Base-by-base conservation (phyloP, 2,888 invertebrate species). In the Subacronicta megacephala region DNA sequence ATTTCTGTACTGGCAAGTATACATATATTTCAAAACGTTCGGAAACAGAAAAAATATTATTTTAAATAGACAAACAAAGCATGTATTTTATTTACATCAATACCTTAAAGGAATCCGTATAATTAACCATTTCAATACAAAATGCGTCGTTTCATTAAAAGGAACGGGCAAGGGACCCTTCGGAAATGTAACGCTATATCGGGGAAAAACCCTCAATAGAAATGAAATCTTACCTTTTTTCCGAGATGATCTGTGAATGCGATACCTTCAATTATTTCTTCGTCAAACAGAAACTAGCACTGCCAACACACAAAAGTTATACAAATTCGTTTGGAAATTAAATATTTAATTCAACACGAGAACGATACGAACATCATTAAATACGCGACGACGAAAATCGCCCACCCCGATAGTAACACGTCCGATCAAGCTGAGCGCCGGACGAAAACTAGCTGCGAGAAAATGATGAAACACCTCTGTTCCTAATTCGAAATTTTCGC, bases 391-490 rank as follows among this genome's bases (percentile, higher is more conserved):
- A 20, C 41, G 71, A 54, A 53, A 78, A 53, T 59, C 61, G 66
- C 59, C 7, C 44, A 5, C 16, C 35, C n/a, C 13, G 2, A 2
- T 0, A 3, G 15, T n/a, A 12, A 47, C 36, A 79, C 87, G 84
- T 81, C 84, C 74, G 57, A 18, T 38, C 62, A 20, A 40, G 50
- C 36, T 51, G 44, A 78, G 67, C 54, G 80, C 56, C 78, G 59
- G 62, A 62, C 78, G 81, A 72, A 75, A 77, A 89, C 89, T 88
- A 85, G 73, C 72, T 57, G 40, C 64, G 81, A 82, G 84, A 75
- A 85, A 87, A 85, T 85, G 80, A 86, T 83, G 78, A 80, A 88
- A 87, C 87, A 88, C 87, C 87, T 85, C 77, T 68, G 73, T 75
- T 73, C 76, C 66, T 55, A 62, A 60, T 66, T 60, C 57, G 36